Evolutionary conservation across 1,140 invertebrate species (phyloP).

Genomic region (Linepithema humile): DNA sequence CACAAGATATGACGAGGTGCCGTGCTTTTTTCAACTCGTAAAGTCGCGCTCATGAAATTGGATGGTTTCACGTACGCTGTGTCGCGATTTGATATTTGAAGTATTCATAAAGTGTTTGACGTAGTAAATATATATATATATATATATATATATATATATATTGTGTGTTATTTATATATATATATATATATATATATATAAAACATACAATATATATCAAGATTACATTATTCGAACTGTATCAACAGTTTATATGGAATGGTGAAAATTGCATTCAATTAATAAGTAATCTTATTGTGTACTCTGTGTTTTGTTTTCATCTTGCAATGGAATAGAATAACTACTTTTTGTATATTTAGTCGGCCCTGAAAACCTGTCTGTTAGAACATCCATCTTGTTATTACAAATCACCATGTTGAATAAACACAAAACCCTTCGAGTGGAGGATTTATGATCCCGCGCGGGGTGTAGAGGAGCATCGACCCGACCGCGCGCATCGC

Average conservation of each 20-base stretch:
- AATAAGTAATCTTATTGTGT: too few relatives aligned
- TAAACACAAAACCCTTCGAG: background rate
- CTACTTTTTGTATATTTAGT: too few relatives aligned
- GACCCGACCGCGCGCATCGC: slow-evolving; percentile 2
- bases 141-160: too few relatives aligned
- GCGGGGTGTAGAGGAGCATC: background rate
- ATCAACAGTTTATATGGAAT: too few relatives aligned
- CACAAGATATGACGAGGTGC: background rate
- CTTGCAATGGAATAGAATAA: too few relatives aligned
- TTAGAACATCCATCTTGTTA: background rate
- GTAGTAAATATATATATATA: background rate
- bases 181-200: too few relatives aligned
- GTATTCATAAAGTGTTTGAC: background rate
- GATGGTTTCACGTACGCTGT: background rate
- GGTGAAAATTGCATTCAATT: too few relatives aligned
- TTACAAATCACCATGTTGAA: slow-evolving; percentile 34
- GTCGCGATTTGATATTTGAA: background rate
- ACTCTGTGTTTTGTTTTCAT: too few relatives aligned
- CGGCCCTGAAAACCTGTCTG: background rate
- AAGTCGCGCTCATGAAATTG: background rate
- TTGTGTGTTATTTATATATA: too few relatives aligned
- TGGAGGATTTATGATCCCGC: slow-evolving; percentile 9
- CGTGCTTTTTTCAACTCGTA: slow-evolving; percentile 12
- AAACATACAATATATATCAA: too few relatives aligned
- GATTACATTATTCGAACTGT: too few relatives aligned